Conservation (phyloP, 1,140 invertebrate genomes). For the Cheumatopsyche charites region DNA sequence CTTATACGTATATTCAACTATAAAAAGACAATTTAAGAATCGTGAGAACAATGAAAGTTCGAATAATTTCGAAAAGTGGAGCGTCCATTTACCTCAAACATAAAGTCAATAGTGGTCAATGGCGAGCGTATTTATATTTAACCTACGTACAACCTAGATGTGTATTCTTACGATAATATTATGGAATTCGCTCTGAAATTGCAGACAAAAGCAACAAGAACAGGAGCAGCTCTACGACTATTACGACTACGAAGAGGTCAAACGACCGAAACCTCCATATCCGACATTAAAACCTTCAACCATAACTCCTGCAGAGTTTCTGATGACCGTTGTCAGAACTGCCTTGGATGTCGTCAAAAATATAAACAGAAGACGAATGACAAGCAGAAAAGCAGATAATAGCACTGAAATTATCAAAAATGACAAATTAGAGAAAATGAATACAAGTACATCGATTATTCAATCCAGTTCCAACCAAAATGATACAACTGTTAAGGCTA, state of each 20-base stretch:
- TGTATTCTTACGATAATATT: no score
- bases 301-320: slow-evolving; percentile 54
- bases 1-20: no score
- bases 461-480: no score
- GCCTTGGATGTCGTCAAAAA: slow-evolving; percentile 55
- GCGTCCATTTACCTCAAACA: neutral
- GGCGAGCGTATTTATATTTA: no score
- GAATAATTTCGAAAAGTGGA: no score
- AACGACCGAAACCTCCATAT: slow-evolving; percentile 13
- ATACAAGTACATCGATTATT: slow-evolving; percentile 22
- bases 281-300: slow-evolving; percentile 36
- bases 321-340: slow-evolving; percentile 55
- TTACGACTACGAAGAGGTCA: slow-evolving; percentile 38
- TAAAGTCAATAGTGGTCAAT: no score
- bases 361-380: slow-evolving; percentile 54
- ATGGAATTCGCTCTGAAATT: slow-evolving; percentile 18
- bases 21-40: no score
- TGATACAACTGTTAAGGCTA: neutral
- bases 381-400: slow-evolving; percentile 11
- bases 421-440: neutral
- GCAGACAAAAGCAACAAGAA: slow-evolving; percentile 33
- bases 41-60: no score
- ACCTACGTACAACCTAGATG: neutral
- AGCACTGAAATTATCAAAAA: neutral
- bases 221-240: slow-evolving; percentile 27